Conservation (phyloP, 2,113 vertebrate species). For the Synodontis membranacea region DNA sequence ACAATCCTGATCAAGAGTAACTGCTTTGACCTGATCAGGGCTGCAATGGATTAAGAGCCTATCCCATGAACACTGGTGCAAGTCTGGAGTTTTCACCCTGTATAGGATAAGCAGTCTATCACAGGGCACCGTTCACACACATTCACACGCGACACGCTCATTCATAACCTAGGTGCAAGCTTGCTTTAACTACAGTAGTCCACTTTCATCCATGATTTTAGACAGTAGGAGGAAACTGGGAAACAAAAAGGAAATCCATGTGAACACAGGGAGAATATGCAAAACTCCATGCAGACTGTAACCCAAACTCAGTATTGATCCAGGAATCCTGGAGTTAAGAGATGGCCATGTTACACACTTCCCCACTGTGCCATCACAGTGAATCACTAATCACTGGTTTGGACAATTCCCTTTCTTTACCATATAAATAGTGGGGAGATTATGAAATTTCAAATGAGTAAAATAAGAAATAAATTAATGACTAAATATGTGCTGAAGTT, state of each 20-base stretch:
- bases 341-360: background rate
- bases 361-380: background rate
- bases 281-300: no score
- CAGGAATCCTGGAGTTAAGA: background rate
- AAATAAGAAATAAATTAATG: background rate
- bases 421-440: background rate
- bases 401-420: background rate
- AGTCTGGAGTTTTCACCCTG: no score
- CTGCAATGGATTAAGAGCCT: background rate
- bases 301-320: background rate
- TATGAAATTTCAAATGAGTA: background rate
- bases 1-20: background rate
- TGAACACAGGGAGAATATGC: no score
- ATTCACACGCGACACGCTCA: background rate
- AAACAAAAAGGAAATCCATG: no score
- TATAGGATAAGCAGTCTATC: no score
- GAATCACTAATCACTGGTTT: background rate
- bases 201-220: no score
- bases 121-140: background rate
- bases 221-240: no score
- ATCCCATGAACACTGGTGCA: background rate
- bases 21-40: background rate
- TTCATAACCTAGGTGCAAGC: background rate
- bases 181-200: no score
- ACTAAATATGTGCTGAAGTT: background rate